Base-by-base conservation (phyloP, 2,888 invertebrate species). In the Stenichneumon culpator region DNA sequence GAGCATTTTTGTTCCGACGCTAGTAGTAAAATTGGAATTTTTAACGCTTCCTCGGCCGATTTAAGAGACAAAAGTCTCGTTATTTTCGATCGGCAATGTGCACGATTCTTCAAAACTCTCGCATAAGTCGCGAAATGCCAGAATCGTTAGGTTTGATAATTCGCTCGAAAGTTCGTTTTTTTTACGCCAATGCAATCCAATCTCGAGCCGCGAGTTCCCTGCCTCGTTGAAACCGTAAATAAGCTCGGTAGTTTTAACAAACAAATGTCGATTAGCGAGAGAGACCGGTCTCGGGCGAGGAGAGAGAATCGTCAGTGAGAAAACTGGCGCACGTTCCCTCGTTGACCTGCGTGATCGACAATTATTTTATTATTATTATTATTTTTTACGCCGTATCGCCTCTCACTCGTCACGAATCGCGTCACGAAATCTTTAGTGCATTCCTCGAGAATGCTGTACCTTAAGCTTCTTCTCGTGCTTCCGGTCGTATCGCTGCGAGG, bases 171-270 rank as follows among this genome's bases (percentile, higher is more conserved):
- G 22, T 54, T 84, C 78, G 54, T 67, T 47, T 47, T 16, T 32
- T 47, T 78, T 44, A 52, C 65, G 63, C 50, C 63, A 69, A 78
- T 74, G 77, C 25, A 77, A 47, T 65, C 77, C 74, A 79, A 78
- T 82, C 54, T 28, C 36, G 54, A 16, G 22, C 6, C 11, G 67
- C 44, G 44, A 73, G 44, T 63, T 65, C 65, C 25, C 52, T 57
- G 69, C 69, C 54, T 79, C 69, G 69, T 79, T 65, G 69, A 74
- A 79, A 82, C 63, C 74, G 69, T 79, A 84, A 81, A 84, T 74
- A 78, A 32, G 28, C 47, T 52, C 54, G 2, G 14, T 54, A 69
- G 54, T 81, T 79, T 84, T 84, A 4, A 28, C 68, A 79, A 84
- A 84, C 84, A 47, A 84, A 74, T 74, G 47, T n/a, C 54, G 54